A percentile compares a stretch with the other conserved stretches of the same genome.
These are phyloP conservation scores for Cephalotes varians DNA, from an alignment of 2,888 invertebrate species.

Conservation along the genomic window DNA sequence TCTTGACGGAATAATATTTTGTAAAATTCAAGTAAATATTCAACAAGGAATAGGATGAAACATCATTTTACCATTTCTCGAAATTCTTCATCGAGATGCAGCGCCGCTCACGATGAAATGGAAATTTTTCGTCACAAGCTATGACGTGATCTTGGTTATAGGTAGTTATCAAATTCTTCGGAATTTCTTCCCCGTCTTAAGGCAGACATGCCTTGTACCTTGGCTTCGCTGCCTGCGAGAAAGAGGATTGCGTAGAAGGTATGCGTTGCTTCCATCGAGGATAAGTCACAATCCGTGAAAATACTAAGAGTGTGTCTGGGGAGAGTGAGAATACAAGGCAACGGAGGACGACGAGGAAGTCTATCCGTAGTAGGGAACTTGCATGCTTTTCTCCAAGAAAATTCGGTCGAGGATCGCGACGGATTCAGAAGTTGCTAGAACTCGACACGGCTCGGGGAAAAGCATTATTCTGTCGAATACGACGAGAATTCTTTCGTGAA, in stretches of 20 bases:
- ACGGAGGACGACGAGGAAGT: constrained; percentile 18
- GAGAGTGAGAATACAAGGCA: constrained; percentile 30
- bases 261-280: constrained; percentile 56
- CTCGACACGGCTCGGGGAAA: not conserved
- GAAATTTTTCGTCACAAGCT: constrained; percentile 31
- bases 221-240: constrained; percentile 36
- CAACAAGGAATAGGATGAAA: not conserved
- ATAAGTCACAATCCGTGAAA: constrained; percentile 67
- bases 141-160: constrained; percentile 41
- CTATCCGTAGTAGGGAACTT: constrained; percentile 25
- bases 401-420: constrained; percentile 40
- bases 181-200: constrained; percentile 55
- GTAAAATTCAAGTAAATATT: not conserved
- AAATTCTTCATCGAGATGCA: constrained; percentile 5
- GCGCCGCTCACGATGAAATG: not conserved
- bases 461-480: constrained; percentile 42
- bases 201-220: constrained; percentile 52
- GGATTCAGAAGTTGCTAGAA: constrained; percentile 43
- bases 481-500: constrained; percentile 16
- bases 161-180: constrained; percentile 59
- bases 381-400: constrained; percentile 40
- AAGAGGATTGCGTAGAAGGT: constrained; percentile 64
- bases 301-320: constrained; percentile 45
- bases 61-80: not conserved
- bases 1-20: not conserved